These are phyloP conservation scores for Eupeodes luniger DNA, from an alignment of 2,888 invertebrate species.

Conservation along the genomic window DNA sequence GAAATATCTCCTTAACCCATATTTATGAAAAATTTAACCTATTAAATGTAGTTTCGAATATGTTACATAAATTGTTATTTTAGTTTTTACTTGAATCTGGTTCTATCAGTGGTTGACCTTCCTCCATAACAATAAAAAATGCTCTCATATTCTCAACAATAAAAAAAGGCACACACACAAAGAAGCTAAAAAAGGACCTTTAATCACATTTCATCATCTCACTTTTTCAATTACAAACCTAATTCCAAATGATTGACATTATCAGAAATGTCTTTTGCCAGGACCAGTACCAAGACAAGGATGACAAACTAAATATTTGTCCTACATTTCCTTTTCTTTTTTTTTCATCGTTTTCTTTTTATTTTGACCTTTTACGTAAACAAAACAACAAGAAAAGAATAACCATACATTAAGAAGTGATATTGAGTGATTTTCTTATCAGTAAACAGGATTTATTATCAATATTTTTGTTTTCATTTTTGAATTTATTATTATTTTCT, in stretches of 20 bases:
- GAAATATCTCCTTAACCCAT: no score
- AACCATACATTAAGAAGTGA: not conserved
- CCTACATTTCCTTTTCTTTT: conserved; percentile 40
- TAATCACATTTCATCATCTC: conserved; percentile 48
- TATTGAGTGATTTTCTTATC: conserved; percentile 5
- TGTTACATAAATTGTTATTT: no score
- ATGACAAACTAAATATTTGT: conserved; percentile 58
- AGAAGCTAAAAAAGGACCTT: conserved; percentile 21
- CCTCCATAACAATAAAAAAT: not conserved
- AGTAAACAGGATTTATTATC: not conserved
- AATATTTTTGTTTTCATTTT: conserved; percentile 4
- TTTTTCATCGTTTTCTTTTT: not conserved
- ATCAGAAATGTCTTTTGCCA: conserved; percentile 56
- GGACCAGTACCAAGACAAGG: conserved; percentile 10
- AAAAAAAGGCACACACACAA: not conserved
- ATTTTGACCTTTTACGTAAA: conserved; percentile 7
- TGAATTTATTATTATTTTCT: conserved; percentile 17
- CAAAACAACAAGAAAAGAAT: not conserved
- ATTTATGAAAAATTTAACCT: no score
- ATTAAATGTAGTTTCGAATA: no score
- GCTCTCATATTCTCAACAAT: not conserved
- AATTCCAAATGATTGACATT: conserved; percentile 73
- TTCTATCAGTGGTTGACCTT: not conserved
- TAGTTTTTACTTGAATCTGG: no score
- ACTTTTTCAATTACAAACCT: conserved; percentile 71